A percentile compares a stretch with the other conserved stretches of the same genome.
phyloP scores from a whole-genome alignment of 1,140 invertebrate genomes.

The Probaryconus sp. region DNA sequence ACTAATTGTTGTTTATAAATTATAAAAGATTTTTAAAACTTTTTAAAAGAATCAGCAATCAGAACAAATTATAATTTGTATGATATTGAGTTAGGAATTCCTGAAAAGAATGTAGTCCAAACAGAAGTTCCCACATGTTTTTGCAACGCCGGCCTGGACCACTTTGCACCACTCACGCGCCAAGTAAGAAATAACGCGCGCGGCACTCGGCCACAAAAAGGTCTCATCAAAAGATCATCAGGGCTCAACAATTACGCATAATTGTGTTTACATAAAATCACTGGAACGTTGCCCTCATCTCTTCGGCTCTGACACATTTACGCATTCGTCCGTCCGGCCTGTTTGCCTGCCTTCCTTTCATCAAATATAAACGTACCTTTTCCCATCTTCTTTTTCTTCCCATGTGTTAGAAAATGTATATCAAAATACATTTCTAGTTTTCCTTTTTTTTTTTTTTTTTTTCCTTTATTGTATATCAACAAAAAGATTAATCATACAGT shows the following conservation, averaged over 20 bases:
- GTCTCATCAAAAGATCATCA: constrained; percentile 31
- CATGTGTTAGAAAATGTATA: too few relatives aligned
- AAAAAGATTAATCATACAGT: too few relatives aligned
- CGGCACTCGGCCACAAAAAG: constrained; percentile 22
- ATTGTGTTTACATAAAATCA: constrained; percentile 42
- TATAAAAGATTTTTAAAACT: too few relatives aligned
- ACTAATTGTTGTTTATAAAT: too few relatives aligned
- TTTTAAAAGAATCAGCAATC: too few relatives aligned
- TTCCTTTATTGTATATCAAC: too few relatives aligned
- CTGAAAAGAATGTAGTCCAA: constrained; percentile 48
- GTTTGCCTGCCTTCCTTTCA: constrained; percentile 17
- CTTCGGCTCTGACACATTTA: constrained; percentile 42
- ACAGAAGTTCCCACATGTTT: constrained; percentile 39
- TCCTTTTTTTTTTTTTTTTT: too few relatives aligned
- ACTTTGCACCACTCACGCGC: constrained; percentile 17
- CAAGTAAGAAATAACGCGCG: too few relatives aligned
- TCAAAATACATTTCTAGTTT: too few relatives aligned
- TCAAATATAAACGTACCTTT: constrained; percentile 7
- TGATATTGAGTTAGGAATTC: too few relatives aligned
- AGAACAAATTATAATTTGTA: too few relatives aligned
- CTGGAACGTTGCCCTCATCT: constrained; percentile 29
- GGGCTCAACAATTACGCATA: constrained; percentile 2
- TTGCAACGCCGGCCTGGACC: constrained; percentile 42
- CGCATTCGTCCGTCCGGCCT: constrained; percentile 34
- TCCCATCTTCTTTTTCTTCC: neutral